Evolutionary conservation across 2,888 invertebrate genomes (phyloP).

Genomic region (Nomada goodeniana): DNA sequence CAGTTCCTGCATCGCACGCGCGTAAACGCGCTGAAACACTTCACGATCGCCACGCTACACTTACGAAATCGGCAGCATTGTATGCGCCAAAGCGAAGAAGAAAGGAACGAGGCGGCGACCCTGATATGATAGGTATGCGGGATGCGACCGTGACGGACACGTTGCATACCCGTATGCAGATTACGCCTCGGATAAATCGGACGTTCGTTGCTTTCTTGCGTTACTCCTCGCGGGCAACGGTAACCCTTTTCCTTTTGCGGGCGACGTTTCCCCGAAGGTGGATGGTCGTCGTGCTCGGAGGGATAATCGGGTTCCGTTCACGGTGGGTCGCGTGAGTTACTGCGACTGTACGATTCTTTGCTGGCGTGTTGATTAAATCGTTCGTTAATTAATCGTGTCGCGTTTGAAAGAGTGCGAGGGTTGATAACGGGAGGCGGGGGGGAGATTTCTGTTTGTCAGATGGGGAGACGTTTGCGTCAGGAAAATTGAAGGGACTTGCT

Average conservation of each 20-base stretch:
- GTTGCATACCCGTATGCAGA: constrained; percentile 51
- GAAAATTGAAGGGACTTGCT: too few species aligned
- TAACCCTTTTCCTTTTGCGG: neutral
- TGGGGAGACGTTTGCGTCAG: too few species aligned
- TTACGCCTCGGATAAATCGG: constrained; percentile 29
- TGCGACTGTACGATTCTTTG: too few species aligned
- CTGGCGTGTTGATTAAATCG: too few species aligned
- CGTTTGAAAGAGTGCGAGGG: too few species aligned
- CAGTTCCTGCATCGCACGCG: constrained; percentile 72
- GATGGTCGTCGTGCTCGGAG: too few species aligned
- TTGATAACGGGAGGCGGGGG: too few species aligned
- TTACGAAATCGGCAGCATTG: constrained; percentile 69
- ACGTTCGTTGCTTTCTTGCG: constrained; percentile 13
- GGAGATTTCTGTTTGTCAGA: too few species aligned
- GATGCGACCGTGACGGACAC: constrained; percentile 60
- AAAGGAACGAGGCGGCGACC: constrained; percentile 47
- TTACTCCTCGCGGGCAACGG: neutral
- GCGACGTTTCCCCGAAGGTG: neutral
- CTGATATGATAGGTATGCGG: constrained; percentile 51
- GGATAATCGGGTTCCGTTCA: too few species aligned
- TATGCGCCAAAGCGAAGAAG: constrained; percentile 13
- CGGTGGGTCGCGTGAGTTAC: too few species aligned
- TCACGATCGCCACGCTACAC: constrained; percentile 72
- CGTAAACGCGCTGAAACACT: constrained; percentile 70
- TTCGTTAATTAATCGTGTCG: too few species aligned